Base-by-base conservation (phyloP, 2,888 invertebrate genomes). In the Galerucella nymphaeae region DNA sequence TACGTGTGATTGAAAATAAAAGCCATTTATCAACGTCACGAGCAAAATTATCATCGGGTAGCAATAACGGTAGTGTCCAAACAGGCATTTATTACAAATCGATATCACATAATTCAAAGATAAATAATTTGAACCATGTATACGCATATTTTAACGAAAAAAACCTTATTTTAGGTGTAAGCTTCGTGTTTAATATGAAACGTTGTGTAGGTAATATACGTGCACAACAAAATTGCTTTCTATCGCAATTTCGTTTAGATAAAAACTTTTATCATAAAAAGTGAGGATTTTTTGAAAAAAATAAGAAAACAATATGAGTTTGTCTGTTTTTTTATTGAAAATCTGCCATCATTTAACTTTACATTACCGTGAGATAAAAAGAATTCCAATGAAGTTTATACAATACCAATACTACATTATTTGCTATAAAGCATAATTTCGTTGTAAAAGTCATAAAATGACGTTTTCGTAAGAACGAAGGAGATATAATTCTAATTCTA, bases 51-150 rank as follows among this genome's bases (percentile, higher is more conserved):
- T 53, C 53, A 53, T 53, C 8, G 53, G 14, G 16, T 50, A 45
- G 45, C 45, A 45, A 45, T 45, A 45, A 11, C 45, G 48, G 48
- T 48, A 2, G 18, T 53, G 53, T 18, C 53, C 53, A 53, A 53
- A 53, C 53, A 53, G 10, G 53, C 53, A 18, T 18, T n/a, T 53
- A 53, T 53, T 10, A 53, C 53, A 53, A 53, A 53, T 53, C 53
- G 18, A 53, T 53, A 53, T 53, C 53, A 10, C 53, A 53, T 16
- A 53, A 53, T 53, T 53, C 18, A 53, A 53, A 53, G 16, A 18
- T 53, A 53, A 53, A 53, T 53, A 53, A 53, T 18, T 53, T 53
- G 53, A 2, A 5, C 11, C 16, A 16, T 18, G 53, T 8, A 53
- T 53, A 53, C 14, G 45, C 9, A 38, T 38, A 38, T 38, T 38